Evolutionary conservation across 2,888 invertebrate genomes (phyloP), one percentile per base, ranked within the genome.

Genomic region (Bursaphelenchus okinawaensis): DNA sequence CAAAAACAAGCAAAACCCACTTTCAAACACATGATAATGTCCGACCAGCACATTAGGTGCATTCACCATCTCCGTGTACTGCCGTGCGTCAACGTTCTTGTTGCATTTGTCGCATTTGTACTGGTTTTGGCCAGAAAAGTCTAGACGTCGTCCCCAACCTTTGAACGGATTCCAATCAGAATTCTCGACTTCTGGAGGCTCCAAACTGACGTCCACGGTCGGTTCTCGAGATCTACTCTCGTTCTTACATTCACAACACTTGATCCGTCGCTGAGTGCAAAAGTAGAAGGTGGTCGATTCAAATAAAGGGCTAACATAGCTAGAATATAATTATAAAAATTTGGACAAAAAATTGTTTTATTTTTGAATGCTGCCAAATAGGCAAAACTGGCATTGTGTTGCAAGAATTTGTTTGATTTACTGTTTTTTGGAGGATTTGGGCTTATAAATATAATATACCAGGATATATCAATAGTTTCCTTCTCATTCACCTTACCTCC

Each of bases 41-140:
- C 55, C 40, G 27, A 63, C 52, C 4, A 63, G 52, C 19, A 63
- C 56, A 12, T 31, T 19, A 20, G 63, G 63, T 6, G 52, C 22
- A 7, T 31, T 40, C 0, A 63, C 40, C 0, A 52, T 4, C 23
- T 56, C 29, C 2, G 63, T 57, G 55, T 50, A 31, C 20, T 56
- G 55, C 7, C 20, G 16, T 12, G 63, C 63, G 22, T 54, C 22
- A 4, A 22, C n/a, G 50, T 57, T 63, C 56, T 57, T 22, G 24
- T 31, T 56, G 55, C 63, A 63, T n/a, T 63, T 27, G n/a, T 29
- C 31, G 31, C 63, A 63, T 19, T 51, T 16, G 50, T 56, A 63
- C 29, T 56, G 28, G 7, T 63, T 51, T 24, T 40, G 23, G 22
- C 29, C 56, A 24, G 19, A 24, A 24, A 56, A 27, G 12, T 27